A percentile compares a stretch with the other conserved stretches of the same genome.
These are phyloP conservation scores for Pheosia tremula DNA, from an alignment of 2,888 invertebrate species.

Conservation along the genomic window DNA sequence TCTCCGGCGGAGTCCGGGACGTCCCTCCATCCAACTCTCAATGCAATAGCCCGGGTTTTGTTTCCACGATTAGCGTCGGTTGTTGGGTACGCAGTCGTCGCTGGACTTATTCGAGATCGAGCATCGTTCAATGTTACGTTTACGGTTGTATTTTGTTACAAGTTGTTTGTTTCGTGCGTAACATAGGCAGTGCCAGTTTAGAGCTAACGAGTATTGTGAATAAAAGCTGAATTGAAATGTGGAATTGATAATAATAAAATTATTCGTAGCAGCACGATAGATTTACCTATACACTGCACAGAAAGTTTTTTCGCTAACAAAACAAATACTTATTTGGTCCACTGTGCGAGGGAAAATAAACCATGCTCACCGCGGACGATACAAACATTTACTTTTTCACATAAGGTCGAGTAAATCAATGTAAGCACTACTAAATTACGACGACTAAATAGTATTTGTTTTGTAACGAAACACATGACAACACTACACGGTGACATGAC, in stretches of 20 bases:
- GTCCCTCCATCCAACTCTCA: conserved; percentile 58
- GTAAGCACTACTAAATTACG: no score
- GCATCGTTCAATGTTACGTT: conserved; percentile 79
- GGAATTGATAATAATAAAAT: conserved; percentile 61
- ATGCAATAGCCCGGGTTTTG: conserved; percentile 76
- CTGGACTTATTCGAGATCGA: conserved; percentile 80
- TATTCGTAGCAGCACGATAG: conserved; percentile 18
- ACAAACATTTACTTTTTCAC: conserved; percentile 32
- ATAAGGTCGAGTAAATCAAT: no score
- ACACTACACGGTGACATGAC: background rate
- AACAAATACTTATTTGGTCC: no score
- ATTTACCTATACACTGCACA: conserved; percentile 18
- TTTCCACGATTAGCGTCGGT: conserved; percentile 69
- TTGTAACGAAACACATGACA: no score
- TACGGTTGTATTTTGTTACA: conserved; percentile 74
- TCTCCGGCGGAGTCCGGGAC: conserved; percentile 29
- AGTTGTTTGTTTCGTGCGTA: conserved; percentile 76
- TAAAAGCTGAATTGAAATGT: conserved; percentile 52
- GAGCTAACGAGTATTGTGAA: conserved; percentile 57
- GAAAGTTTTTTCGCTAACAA: no score
- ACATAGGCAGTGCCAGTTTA: conserved; percentile 62
- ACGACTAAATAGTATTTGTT: background rate
- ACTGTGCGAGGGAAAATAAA: no score
- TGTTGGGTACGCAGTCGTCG: conserved; percentile 76
- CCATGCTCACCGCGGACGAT: no score